A percentile compares a stretch with the other conserved stretches of the same genome.
These are phyloP conservation scores for Drosophila kuntzei DNA, from an alignment of 2,888 invertebrate species.

Conservation along the genomic window DNA sequence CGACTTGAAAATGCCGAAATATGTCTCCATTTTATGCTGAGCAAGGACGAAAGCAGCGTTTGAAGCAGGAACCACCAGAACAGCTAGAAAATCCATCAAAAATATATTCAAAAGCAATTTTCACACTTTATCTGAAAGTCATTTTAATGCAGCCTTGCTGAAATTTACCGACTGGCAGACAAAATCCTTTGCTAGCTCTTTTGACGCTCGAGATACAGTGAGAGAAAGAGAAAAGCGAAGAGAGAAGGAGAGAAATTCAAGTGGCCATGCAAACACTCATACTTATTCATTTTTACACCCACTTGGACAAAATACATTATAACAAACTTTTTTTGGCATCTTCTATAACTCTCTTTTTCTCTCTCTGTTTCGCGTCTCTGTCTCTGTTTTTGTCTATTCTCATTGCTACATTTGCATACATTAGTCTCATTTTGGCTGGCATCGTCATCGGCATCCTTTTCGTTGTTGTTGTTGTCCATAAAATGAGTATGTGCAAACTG, in stretches of 20 bases:
- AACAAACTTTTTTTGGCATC: conserved; percentile 57
- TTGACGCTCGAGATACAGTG: background rate
- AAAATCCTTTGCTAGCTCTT: conserved; percentile 51
- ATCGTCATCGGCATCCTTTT: conserved; percentile 30
- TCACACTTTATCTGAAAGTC: conserved; percentile 67
- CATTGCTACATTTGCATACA: conserved; percentile 59
- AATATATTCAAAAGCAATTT: conserved; percentile 69
- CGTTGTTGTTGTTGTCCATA: conserved; percentile 32
- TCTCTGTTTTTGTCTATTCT: conserved; percentile 19
- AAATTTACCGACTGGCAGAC: conserved; percentile 3
- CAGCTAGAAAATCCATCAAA: conserved; percentile 48
- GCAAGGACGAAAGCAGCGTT: conserved; percentile 1
- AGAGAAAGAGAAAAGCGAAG: background rate
- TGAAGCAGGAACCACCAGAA: conserved; percentile 8
- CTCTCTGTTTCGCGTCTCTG: background rate
- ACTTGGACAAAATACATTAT: conserved; percentile 32
- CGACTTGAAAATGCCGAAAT: conserved; percentile 55
- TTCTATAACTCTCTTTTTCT: conserved; percentile 8
- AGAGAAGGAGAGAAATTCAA: conserved; percentile 7
- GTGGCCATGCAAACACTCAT: conserved; percentile 20
- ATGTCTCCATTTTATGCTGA: conserved; percentile 55
- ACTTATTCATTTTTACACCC: conserved; percentile 28
- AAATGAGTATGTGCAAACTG: conserved; percentile 63
- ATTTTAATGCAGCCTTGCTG: conserved; percentile 57
- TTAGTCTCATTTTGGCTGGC: conserved; percentile 53